Base-by-base conservation (phyloP, 2,888 invertebrate species). In the Troides oblongomaculatus region DNA sequence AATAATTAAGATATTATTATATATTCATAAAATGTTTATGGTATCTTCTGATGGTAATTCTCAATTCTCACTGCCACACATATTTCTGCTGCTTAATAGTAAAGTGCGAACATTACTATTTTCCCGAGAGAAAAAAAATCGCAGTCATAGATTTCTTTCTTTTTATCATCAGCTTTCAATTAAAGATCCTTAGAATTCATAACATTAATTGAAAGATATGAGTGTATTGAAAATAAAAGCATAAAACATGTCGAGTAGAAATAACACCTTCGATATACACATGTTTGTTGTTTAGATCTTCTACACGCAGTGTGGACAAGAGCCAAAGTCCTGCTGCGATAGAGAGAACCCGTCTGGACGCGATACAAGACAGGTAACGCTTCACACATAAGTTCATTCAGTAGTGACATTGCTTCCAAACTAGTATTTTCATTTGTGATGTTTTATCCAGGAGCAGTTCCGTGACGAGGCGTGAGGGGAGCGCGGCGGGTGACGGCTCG, bases 241-340 rank as follows among this genome's bases (percentile, higher is more conserved):
- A 30, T 30, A 30, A 30, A 30, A 30, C 30, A 30, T 30, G 30
- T 30, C 30, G 3, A 30, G 30, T 0, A 30, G 30, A 30, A 30
- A 30, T 30, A 30, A 30, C 4, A 30, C 30, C 30, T 30, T 30
- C 17, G 4, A 50, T 50, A 5, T 66, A 14, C 36, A 62, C 58
- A 60, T 56, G 36, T 39, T 46, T 67, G 60, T 53, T 67, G 60
- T 64, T 2, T 78, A 89, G 90, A 67, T 92, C 91, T 0, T 89
- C 89, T 0, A 92, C 91, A 0, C 85, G 90, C 12, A 92, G 91
- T 72, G 88, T 82, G 0, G 92, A 91, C 67, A 92, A 91, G 71
- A 91, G 90, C 69, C 90, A 90, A 65, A 90, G 90, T 73, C 88
- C 89, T 0, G 88, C 87, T 0, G 88, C 86, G 0, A 79, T 86